phyloP scores from a whole-genome alignment of 2,113 vertebrate genomes.

The Gambusia holbrooki region DNA sequence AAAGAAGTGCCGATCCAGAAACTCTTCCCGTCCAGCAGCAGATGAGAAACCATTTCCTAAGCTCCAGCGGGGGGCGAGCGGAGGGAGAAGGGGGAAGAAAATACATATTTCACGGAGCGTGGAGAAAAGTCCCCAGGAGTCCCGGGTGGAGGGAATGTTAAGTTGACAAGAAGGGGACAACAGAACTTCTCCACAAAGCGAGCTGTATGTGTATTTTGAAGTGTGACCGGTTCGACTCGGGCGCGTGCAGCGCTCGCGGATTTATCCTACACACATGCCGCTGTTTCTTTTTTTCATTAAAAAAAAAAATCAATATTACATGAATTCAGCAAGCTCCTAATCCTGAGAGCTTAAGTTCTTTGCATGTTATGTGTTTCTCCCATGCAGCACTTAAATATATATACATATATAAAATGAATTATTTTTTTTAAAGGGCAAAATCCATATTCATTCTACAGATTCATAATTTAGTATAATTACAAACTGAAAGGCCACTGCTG shows the following conservation, averaged over 20 bases:
- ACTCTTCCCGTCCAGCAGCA: slow-evolving; percentile 46
- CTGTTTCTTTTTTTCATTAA: not conserved
- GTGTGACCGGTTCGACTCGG: slow-evolving; percentile 37
- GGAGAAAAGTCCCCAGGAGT: slow-evolving; percentile 49
- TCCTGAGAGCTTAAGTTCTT: not conserved
- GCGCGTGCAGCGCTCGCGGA: slow-evolving; percentile 11
- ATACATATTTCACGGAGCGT: slow-evolving; percentile 69
- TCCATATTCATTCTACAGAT: slow-evolving; percentile 21
- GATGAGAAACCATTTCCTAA: slow-evolving; percentile 62
- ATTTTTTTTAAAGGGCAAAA: slow-evolving; percentile 12
- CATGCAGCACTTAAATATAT: slow-evolving; percentile 7
- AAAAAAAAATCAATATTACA: slow-evolving; percentile 16
- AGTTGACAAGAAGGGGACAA: slow-evolving; percentile 73
- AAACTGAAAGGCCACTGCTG: not conserved
- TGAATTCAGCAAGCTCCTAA: slow-evolving; percentile 5
- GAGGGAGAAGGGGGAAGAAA: not conserved
- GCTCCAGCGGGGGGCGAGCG: slow-evolving; percentile 34
- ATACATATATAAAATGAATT: slow-evolving; percentile 1
- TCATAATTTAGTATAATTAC: slow-evolving; percentile 32
- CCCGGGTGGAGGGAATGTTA: slow-evolving; percentile 58
- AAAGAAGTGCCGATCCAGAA: slow-evolving; percentile 51
- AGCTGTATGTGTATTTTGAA: slow-evolving; percentile 67
- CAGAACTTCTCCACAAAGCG: slow-evolving; percentile 56
- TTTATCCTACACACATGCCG: slow-evolving; percentile 17
- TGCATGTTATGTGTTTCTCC: slow-evolving; percentile 4